phyloP scores from a whole-genome alignment of 2,797 vertebrate genomes.

The Pseudochirops corinnae region DNA sequence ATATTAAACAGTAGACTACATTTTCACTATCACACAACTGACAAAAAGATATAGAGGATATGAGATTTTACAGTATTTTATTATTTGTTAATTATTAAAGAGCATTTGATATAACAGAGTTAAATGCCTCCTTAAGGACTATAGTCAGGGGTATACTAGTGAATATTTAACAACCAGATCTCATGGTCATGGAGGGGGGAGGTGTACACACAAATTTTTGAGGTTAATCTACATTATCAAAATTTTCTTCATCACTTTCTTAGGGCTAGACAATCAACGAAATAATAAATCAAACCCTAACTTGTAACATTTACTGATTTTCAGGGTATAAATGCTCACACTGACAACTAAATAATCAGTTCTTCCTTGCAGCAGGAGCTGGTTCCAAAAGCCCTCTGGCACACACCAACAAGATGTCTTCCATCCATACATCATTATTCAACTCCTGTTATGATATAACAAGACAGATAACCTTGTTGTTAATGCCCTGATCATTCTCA shows the following conservation, averaged over 20 bases:
- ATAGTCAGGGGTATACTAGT: neutral
- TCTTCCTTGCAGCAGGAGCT: neutral
- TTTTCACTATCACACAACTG: neutral
- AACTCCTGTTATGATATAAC: neutral
- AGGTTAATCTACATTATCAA: neutral
- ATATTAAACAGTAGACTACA: neutral
- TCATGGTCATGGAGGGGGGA: no score
- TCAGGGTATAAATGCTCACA: neutral
- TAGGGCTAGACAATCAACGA: neutral
- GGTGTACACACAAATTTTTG: neutral
- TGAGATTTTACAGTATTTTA: no score
- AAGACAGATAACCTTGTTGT: neutral
- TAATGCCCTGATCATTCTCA: neutral
- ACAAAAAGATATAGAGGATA: neutral
- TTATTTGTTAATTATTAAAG: no score
- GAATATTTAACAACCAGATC: neutral
- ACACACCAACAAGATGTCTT: neutral
- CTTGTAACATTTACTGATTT: neutral
- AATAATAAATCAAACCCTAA: neutral
- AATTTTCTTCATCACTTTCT: neutral
- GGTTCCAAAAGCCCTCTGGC: neutral
- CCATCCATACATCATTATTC: neutral
- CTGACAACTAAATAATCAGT: neutral
- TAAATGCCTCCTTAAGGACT: neutral
- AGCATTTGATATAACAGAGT: neutral